Evolutionary conservation across 1,140 invertebrate genomes (phyloP).

Genomic region (Scaptodrosophila lebanonensis): DNA sequence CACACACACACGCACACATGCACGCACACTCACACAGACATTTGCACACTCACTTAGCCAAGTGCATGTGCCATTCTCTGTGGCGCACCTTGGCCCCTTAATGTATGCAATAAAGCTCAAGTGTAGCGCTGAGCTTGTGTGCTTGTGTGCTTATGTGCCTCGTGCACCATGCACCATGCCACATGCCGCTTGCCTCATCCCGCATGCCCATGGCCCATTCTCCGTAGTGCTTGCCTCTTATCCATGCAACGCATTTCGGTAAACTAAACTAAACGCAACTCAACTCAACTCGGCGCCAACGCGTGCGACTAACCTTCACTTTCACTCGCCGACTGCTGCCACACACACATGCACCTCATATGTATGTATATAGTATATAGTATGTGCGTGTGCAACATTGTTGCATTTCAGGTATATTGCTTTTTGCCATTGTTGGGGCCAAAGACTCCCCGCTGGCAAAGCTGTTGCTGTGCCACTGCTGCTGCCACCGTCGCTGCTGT

Average conservation of each 20-base stretch:
- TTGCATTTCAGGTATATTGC: constrained; percentile 57
- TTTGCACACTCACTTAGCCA: constrained; percentile 25
- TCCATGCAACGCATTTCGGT: constrained; percentile 13
- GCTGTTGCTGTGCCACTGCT: constrained; percentile 53
- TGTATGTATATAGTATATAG: constrained; percentile 3
- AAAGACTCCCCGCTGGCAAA: constrained; percentile 19
- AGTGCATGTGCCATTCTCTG: constrained; percentile 45
- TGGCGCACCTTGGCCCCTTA: constrained; percentile 69
- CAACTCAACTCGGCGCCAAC: too few relatives aligned
- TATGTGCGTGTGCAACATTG: constrained; percentile 53
- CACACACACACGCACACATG: constrained; percentile 8
- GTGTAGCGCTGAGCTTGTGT: constrained; percentile 49
- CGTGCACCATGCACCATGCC: too few relatives aligned
- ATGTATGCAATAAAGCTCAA: constrained; percentile 75
- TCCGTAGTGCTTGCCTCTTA: not conserved
- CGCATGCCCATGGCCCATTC: too few relatives aligned
- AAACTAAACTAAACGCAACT: constrained; percentile 34
- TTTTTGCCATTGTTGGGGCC: constrained; percentile 24
- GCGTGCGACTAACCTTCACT: constrained; percentile 59
- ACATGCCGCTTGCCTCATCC: too few relatives aligned
- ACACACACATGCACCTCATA: constrained; percentile 6
- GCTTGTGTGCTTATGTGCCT: too few relatives aligned
- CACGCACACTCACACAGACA: constrained; percentile 24
- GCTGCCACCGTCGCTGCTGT: too few relatives aligned
- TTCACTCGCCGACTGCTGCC: too few relatives aligned